Evolutionary conservation across 2,113 vertebrate species (phyloP).

Genomic region (Nesoenas mayeri): DNA sequence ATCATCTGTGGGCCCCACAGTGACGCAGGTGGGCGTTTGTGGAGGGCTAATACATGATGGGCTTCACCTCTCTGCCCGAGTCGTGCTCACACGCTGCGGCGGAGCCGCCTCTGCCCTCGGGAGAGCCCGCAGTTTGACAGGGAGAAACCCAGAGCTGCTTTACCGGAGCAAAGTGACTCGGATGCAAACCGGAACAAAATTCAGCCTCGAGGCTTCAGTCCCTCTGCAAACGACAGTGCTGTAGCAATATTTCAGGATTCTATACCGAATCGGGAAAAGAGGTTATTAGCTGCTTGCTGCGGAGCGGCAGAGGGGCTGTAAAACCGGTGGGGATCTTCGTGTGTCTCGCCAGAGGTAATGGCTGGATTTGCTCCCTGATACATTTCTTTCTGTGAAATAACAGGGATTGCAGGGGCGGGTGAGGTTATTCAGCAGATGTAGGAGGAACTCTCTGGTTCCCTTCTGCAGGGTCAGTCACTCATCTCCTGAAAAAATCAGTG

Average conservation of each 20-base stretch:
- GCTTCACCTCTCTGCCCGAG: not conserved
- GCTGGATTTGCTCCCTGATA: not conserved
- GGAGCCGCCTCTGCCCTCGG: not conserved
- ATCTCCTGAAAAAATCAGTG: not conserved
- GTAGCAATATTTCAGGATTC: not conserved
- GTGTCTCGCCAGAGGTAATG: not conserved
- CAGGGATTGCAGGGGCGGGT: accelerated
- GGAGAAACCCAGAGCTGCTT: not conserved
- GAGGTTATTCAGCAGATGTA: not conserved
- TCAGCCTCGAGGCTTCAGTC: not conserved
- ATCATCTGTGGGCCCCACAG: accelerated
- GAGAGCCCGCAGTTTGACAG: accelerated
- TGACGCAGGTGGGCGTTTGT: accelerated
- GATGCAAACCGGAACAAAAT: not conserved
- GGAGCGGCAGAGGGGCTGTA: not conserved
- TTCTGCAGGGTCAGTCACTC: not conserved
- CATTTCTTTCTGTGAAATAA: not conserved
- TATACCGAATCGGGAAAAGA: not conserved
- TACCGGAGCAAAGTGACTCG: accelerated
- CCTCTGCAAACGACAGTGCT: accelerated
- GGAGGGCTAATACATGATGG: not conserved
- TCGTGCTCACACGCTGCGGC: accelerated
- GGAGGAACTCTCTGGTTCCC: not conserved
- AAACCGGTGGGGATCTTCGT: not conserved
- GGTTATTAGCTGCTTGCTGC: not conserved